phyloP scores from a whole-genome alignment of 2,888 invertebrate species.

The Himalopsyche anomala region DNA sequence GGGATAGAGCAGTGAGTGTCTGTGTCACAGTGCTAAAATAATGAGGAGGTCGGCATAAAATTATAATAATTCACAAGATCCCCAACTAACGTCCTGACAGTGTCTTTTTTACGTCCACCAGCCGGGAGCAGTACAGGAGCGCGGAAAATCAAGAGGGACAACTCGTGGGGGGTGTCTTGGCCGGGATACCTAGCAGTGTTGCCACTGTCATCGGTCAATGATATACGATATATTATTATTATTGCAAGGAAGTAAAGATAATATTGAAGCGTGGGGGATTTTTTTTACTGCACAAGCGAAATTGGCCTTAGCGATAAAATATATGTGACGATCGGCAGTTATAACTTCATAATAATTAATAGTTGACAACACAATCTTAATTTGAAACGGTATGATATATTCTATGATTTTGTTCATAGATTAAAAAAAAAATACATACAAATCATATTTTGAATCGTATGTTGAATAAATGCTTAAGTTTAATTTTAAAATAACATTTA shows the following conservation, averaged over 20 bases:
- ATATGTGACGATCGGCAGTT: no score
- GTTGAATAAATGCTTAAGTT: no score
- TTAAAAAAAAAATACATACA: no score
- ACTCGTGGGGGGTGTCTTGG: conserved; percentile 9
- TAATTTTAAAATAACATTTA: no score
- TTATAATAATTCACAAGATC: conserved; percentile 63
- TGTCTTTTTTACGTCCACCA: conserved; percentile 52
- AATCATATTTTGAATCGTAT: no score
- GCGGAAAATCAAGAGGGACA: conserved; percentile 13
- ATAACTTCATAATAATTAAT: no score
- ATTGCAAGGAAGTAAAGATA: not conserved
- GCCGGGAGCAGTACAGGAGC: conserved; percentile 27
- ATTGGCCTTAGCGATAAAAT: no score
- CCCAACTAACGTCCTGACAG: conserved; percentile 52
- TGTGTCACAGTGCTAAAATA: conserved; percentile 61
- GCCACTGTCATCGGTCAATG: conserved; percentile 8
- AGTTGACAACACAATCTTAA: no score
- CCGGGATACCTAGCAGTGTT: not conserved
- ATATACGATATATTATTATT: conserved; percentile 1
- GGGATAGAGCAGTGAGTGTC: conserved; percentile 51
- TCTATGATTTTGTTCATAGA: no score
- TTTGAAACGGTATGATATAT: no score
- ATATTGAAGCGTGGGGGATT: no score
- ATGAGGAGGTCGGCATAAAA: conserved; percentile 64
- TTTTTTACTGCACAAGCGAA: no score